Evolutionary conservation across 2,113 vertebrate genomes (phyloP).

Genomic region (Myocastor coypus): DNA sequence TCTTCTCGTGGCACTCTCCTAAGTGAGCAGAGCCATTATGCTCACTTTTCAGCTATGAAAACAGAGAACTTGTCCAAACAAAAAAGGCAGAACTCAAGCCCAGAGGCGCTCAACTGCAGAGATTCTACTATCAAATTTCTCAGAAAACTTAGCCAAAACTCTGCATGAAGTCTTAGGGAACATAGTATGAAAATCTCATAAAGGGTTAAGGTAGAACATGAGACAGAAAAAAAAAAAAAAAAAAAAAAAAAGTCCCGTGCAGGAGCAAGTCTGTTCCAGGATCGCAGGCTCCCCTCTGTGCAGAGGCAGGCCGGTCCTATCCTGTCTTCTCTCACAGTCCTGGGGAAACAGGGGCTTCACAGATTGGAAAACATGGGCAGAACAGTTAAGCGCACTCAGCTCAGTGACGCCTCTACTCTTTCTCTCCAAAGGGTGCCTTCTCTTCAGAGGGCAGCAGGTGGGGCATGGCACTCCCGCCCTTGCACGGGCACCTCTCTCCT

Average conservation of each 20-base stretch:
- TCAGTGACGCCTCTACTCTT: background rate
- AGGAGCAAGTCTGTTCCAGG: background rate
- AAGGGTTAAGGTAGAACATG: slow-evolving; percentile 20
- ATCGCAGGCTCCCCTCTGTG: background rate
- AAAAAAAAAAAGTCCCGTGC: no score
- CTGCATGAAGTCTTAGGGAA: background rate
- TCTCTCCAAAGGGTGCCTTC: background rate
- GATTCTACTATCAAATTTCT: background rate
- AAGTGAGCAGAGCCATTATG: background rate
- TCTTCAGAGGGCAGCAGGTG: background rate
- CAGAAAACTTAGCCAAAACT: background rate
- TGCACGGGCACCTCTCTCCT: background rate
- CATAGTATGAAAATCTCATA: background rate
- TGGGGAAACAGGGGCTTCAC: background rate
- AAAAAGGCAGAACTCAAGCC: background rate
- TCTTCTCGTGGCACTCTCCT: background rate
- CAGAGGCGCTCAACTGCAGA: background rate
- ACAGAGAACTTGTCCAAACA: background rate
- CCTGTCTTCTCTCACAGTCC: background rate
- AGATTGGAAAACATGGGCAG: background rate
- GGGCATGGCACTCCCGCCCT: background rate
- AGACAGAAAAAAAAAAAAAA: background rate
- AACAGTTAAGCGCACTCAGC: background rate
- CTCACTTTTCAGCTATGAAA: background rate
- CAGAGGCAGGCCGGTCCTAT: background rate